Base-by-base conservation (phyloP, 2,888 invertebrate species). In the Biston stratarius region DNA sequence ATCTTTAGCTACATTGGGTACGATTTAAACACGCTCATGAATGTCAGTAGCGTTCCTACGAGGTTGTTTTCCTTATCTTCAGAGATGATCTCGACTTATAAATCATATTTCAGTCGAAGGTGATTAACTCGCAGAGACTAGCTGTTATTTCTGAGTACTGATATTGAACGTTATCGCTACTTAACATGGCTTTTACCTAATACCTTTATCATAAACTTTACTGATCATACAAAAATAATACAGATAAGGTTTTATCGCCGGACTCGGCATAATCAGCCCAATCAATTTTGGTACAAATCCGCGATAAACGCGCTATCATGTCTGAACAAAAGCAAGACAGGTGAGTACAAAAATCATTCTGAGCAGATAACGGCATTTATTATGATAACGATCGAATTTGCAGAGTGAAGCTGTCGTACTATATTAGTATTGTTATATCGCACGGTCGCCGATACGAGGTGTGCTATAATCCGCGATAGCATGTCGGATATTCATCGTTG, bases 271-370 rank as follows among this genome's bases (percentile, higher is more conserved):
- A 88, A 90, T 89, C 88, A 83, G 76, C 67, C 83, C 87, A 90
- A 90, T 91, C 89, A 89, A 90, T 88, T 87, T 86, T 80, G 80
- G 79, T 81, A 80, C 80, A 80, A 85, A 88, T 88, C 88, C 84
- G 70, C 73, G 88, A 89, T 90, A 88, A 82, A 76, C 79, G 59
- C 62, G 64, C 79, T 84, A 84, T 84, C 87, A 74, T 80, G 80
- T 79, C 75, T 74, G 74, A 74, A 80, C 76, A 77, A 83, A 83
- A 84, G 83, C 82, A 83, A 87, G 85, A 85, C 83, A 83, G 78
- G 79, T 73, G 77, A 81, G 79, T 81, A 79, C 79, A 80, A 82
- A 86, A 83, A 85, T 85, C 82, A 75, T 85, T 74, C 67, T 63
- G 61, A 68, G 62, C 64, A 70, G 80, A 84, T 83, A 83, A 81